Conservation (phyloP, 2,888 invertebrate species). For the Apotomis turbidana region DNA sequence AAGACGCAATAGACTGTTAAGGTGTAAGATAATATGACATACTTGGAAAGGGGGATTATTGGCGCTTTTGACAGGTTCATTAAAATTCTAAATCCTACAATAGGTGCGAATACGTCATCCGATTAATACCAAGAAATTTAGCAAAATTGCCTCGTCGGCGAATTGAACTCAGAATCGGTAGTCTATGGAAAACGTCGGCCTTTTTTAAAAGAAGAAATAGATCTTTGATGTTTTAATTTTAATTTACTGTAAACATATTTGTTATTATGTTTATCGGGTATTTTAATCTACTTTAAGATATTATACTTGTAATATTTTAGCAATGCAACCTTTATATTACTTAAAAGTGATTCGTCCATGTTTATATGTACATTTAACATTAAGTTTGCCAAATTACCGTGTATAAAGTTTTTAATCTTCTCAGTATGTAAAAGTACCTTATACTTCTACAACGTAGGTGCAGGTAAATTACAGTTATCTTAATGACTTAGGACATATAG, state of each 20-base stretch:
- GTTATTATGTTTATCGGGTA: slow-evolving; percentile 12
- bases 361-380: slow-evolving; percentile 17
- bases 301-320: slow-evolving; percentile 5
- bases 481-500: background rate
- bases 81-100: too few species aligned
- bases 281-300: slow-evolving; percentile 22
- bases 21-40: too few species aligned
- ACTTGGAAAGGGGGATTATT: too few species aligned
- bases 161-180: too few species aligned
- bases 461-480: slow-evolving; percentile 7
- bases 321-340: slow-evolving; percentile 35
- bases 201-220: too few species aligned
- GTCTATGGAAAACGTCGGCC: too few species aligned
- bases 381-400: slow-evolving; percentile 29
- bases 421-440: slow-evolving; percentile 6
- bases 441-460: background rate
- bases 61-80: too few species aligned
- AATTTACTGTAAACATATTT: slow-evolving; percentile 6
- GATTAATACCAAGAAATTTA: too few species aligned
- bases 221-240: background rate
- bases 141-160: too few species aligned
- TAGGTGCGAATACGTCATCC: too few species aligned
- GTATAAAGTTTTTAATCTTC: slow-evolving; percentile 3
- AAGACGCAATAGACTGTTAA: too few species aligned
- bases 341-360: slow-evolving; percentile 35